Percentiles rank a stretch among this genome's conserved stretches.
These are phyloP conservation scores for Arge pagana DNA, from an alignment of 2,888 invertebrate genomes.

Conservation along the genomic window DNA sequence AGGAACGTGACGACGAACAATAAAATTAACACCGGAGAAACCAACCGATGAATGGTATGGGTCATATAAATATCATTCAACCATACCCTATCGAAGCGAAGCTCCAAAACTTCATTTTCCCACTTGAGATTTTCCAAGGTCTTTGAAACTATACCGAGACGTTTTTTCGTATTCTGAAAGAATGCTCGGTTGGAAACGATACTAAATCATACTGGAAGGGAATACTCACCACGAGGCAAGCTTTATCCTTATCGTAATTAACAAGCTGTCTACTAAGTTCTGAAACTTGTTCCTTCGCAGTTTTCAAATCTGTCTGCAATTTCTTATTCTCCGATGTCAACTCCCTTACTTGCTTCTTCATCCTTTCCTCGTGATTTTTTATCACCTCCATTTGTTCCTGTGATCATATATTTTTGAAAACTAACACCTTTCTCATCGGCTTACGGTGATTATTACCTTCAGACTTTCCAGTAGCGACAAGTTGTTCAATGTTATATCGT, in stretches of 20 bases:
- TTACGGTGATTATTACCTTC: constrained; percentile 71
- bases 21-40: neutral
- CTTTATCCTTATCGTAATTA: constrained; percentile 86
- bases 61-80: constrained; percentile 9
- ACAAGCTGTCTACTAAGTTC: constrained; percentile 76
- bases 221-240: constrained; percentile 67
- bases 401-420: neutral
- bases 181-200: constrained; percentile 17
- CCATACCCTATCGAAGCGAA: constrained; percentile 73
- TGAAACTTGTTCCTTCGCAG: constrained; percentile 71
- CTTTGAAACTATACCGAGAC: constrained; percentile 58
- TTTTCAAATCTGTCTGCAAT: constrained; percentile 73
- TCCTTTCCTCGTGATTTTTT: constrained; percentile 79
- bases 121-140: constrained; percentile 67
- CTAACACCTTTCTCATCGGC: too few species aligned
- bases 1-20: too few species aligned
- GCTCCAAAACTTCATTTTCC: constrained; percentile 72
- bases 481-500: constrained; percentile 92
- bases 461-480: constrained; percentile 87
- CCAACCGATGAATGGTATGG: neutral
- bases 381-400: constrained; percentile 77
- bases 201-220: constrained; percentile 5
- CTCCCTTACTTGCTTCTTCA: constrained; percentile 71
- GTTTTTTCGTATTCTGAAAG: constrained; percentile 64
- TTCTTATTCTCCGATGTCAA: constrained; percentile 75